Conservation (phyloP, 2,797 vertebrate species). For the Rhincodon typus region DNA sequence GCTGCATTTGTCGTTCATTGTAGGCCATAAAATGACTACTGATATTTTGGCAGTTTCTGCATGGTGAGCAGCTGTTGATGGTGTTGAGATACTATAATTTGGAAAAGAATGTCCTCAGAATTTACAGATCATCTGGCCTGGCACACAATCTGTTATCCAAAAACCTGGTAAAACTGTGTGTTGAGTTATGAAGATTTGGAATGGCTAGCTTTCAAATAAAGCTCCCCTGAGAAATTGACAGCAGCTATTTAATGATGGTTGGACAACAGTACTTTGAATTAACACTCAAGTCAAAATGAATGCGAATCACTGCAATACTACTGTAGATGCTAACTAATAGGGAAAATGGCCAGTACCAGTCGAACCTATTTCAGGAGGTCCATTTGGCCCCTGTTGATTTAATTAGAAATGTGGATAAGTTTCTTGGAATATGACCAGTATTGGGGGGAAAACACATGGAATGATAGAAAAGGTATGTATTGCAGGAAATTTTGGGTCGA, state of each 20-base stretch:
- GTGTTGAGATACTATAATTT: neutral
- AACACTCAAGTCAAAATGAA: neutral
- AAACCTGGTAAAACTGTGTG: neutral
- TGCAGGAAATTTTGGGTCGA: neutral
- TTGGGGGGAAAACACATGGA: neutral
- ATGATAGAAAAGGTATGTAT: neutral
- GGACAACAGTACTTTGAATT: neutral
- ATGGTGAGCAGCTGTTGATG: neutral
- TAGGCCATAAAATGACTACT: neutral
- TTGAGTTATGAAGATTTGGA: slow-evolving; percentile 22
- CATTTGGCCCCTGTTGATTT: neutral
- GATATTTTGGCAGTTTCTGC: neutral
- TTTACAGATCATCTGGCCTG: neutral
- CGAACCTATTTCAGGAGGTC: neutral
- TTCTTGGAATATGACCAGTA: neutral
- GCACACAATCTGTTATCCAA: neutral
- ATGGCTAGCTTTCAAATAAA: slow-evolving; percentile 1
- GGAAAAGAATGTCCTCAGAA: neutral
- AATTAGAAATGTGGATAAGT: neutral
- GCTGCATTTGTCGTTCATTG: neutral
- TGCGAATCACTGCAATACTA: neutral
- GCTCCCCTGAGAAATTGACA: neutral
- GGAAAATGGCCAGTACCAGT: neutral
- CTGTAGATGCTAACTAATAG: neutral
- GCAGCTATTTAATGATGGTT: neutral